Percentiles rank a stretch among this genome's conserved stretches.
Evolutionary conservation across 2,797 vertebrate genomes (phyloP).

Genomic region (Nannoperca australis): DNA sequence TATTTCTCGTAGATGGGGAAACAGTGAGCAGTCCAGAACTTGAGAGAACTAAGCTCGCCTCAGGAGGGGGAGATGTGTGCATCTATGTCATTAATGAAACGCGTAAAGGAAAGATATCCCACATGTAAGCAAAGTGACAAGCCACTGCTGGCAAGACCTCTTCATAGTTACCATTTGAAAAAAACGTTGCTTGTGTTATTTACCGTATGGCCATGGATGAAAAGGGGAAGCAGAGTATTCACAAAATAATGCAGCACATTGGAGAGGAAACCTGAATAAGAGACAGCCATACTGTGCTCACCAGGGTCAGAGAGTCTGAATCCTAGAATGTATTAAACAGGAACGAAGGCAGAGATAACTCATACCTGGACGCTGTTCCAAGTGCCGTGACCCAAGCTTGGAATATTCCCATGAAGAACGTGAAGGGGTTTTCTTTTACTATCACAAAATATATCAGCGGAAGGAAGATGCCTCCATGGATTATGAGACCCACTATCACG

Average conservation of each 20-base stretch:
- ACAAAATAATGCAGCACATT: background rate
- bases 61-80: conserved; percentile 24
- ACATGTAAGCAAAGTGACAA: conserved; percentile 31
- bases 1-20: conserved; percentile 27
- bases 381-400: conserved; percentile 99
- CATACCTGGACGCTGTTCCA: conserved; percentile 98
- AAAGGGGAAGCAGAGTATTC: background rate
- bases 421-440: conserved; percentile 94
- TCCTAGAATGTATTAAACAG: background rate
- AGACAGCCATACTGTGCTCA: background rate
- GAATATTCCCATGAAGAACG: conserved; percentile 97
- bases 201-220: background rate
- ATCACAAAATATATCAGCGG: conserved; percentile 96
- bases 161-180: conserved; percentile 18
- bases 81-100: conserved; percentile 57
- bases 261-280: background rate
- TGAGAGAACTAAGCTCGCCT: conserved; percentile 45
- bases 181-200: conserved; percentile 20
- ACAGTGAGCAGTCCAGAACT: conserved; percentile 20
- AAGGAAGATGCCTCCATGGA: conserved; percentile 97
- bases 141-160: conserved; percentile 1
- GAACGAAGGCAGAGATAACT: background rate
- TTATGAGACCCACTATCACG: conserved; percentile 95
- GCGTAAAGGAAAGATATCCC: conserved; percentile 16
- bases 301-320: background rate